Conservation (phyloP, 2,113 vertebrate species). For the Elephas maximus region DNA sequence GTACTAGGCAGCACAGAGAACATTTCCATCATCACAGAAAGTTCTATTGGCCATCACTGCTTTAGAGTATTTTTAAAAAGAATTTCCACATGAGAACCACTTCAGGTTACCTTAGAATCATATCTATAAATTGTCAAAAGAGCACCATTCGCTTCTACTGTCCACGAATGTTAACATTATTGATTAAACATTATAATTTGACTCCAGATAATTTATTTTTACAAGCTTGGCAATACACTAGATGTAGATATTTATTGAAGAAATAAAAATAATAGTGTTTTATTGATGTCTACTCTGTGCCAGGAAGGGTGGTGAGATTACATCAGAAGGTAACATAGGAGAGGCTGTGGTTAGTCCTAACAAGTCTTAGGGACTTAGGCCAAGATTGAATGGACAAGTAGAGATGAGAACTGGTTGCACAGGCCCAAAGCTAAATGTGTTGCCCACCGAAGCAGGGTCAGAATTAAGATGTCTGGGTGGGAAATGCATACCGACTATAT, state of each 20-base stretch:
- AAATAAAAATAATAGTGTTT: conserved; percentile 72
- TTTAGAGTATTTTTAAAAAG: conserved; percentile 35
- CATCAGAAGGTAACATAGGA: neutral
- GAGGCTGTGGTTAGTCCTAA: neutral
- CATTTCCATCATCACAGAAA: neutral
- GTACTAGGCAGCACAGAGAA: neutral
- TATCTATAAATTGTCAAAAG: conserved; percentile 70
- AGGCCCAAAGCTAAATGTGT: neutral
- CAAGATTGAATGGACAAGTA: neutral
- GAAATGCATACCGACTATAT: no score
- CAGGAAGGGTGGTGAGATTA: neutral
- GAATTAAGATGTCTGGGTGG: neutral
- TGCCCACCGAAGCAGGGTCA: neutral
- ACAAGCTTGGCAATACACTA: conserved; percentile 68
- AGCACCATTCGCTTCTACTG: conserved; percentile 59
- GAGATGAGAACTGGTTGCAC: neutral
- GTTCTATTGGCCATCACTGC: neutral
- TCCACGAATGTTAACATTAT: conserved; percentile 66
- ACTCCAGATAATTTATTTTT: conserved; percentile 79
- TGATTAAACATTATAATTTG: conserved; percentile 74
- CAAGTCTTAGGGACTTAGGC: neutral
- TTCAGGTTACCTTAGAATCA: conserved; percentile 52
- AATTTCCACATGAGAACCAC: conserved; percentile 51
- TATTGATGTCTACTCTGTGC: conserved; percentile 59
- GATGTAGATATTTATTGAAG: conserved; percentile 73